Base-by-base conservation (phyloP, 2,113 vertebrate genomes). In the Lipophrys pholis region DNA sequence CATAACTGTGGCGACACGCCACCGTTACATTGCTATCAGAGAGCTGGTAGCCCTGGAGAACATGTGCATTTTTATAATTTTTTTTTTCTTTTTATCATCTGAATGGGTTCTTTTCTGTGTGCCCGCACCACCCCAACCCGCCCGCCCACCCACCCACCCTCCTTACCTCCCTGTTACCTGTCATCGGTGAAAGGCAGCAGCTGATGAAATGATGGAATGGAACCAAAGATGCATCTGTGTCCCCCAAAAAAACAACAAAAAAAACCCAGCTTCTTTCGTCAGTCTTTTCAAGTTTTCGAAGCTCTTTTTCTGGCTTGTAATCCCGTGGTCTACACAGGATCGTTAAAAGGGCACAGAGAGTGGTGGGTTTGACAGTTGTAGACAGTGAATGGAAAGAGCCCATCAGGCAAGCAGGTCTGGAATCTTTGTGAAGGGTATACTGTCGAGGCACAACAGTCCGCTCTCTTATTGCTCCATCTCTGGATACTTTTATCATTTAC, bases 321-420 rank as follows among this genome's bases (percentile, higher is more conserved):
- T 56, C 63, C 57, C 51, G 43, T 75, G 69, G 63, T 70, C 42
- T 6, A 46, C 64, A 43, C 68, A 46, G 69, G 56, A n/a, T 68
- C 54, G 60, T 75, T 78, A 78, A 78, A 77, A 83, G 76, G 57
- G 74, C 56, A 73, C 69, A 52, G 52, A 15, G 48, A 70, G 52
- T 9, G 52, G 42, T 69, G 17, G 36, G 56, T 71, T 68, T 80
- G 73, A 71, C 61, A 68, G 67, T 68, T 48, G 46, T 21, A 1
- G 75, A 52, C 30, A 17, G 46, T 71, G 46, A 73, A 52, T 53
- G 7, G 60, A 81, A 68, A 56, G 54, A 73, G 30, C 60, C 50
- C 42, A 45, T 69, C 67, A 70, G 63, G 43, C 36, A 42, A 42
- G 54, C 51, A 40, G 52, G 14, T 51, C 66, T 60, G 45, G 30